These are phyloP conservation scores for Dicycla oo DNA, from an alignment of 2,888 invertebrate species.

Conservation along the genomic window DNA sequence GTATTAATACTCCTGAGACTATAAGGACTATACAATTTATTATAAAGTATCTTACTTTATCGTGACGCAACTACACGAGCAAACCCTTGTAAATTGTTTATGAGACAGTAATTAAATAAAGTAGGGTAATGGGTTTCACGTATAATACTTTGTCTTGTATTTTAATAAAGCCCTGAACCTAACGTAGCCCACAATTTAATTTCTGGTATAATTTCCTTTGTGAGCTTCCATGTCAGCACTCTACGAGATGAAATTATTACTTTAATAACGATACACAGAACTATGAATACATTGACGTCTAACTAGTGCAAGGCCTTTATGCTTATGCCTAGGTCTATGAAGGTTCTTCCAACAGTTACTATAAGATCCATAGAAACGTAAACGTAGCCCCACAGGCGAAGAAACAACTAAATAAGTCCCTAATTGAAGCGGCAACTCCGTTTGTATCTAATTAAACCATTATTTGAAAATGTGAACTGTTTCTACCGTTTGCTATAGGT, in stretches of 20 bases:
- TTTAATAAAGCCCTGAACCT: constrained; percentile 37
- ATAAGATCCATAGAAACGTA: constrained; percentile 36
- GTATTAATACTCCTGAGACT: constrained; percentile 20
- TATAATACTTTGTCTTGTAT: constrained; percentile 29
- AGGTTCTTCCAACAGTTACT: constrained; percentile 24
- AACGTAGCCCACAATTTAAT: constrained; percentile 48
- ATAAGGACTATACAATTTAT: not conserved
- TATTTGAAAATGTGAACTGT: constrained; percentile 66
- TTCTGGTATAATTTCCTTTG: constrained; percentile 50
- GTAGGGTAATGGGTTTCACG: constrained; percentile 13
- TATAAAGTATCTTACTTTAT: not conserved
- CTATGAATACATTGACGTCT: constrained; percentile 18
- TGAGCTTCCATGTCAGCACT: constrained; percentile 42
- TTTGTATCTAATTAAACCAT: constrained; percentile 72
- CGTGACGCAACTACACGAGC: not conserved
- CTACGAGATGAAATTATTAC: constrained; percentile 48
- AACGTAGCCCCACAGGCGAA: constrained; percentile 33
- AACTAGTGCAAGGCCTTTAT: constrained; percentile 21
- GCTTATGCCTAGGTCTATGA: constrained; percentile 16
- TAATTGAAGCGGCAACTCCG: constrained; percentile 66
- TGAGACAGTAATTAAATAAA: constrained; percentile 39
- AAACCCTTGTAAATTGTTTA: constrained; percentile 41
- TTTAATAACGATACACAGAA: constrained; percentile 33
- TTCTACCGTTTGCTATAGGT: constrained; percentile 16
- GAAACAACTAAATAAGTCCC: constrained; percentile 63